Percentiles rank a stretch among this genome's conserved stretches.
These are phyloP conservation scores for Drosophila gaucha DNA, from an alignment of 2,888 invertebrate genomes.

Conservation along the genomic window DNA sequence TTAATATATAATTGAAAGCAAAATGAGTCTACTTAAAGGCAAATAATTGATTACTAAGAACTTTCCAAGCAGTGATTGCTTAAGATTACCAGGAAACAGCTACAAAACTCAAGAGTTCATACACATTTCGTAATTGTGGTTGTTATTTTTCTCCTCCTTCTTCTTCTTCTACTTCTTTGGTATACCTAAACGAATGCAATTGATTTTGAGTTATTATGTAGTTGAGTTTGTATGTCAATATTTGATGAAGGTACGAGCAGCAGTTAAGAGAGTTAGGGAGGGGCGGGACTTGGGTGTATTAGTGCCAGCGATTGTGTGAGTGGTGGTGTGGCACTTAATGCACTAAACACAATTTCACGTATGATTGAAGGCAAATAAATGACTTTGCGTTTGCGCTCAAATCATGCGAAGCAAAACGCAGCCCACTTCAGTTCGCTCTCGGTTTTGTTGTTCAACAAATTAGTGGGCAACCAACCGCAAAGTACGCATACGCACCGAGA, in stretches of 20 bases:
- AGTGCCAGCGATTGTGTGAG: constrained; percentile 27
- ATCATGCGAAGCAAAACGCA: constrained; percentile 49
- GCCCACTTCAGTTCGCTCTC: constrained; percentile 20
- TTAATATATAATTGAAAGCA: too few species aligned
- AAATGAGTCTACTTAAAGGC: too few species aligned
- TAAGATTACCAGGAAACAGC: too few species aligned
- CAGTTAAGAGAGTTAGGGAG: not conserved
- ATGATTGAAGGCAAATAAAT: constrained; percentile 66
- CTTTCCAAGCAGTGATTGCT: too few species aligned
- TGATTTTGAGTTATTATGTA: constrained; percentile 52
- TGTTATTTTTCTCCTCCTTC: constrained; percentile 6
- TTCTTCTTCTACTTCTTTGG: not conserved
- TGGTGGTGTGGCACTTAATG: constrained; percentile 54
- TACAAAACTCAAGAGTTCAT: too few species aligned
- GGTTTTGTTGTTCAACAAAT: constrained; percentile 24
- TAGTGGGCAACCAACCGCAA: constrained; percentile 44
- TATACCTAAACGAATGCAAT: constrained; percentile 41
- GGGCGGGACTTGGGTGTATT: constrained; percentile 2
- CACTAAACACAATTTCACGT: constrained; percentile 72
- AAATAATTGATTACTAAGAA: too few species aligned
- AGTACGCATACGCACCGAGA: constrained; percentile 36
- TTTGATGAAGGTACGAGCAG: constrained; percentile 30
- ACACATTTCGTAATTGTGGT: not conserved
- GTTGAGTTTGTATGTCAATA: constrained; percentile 37
- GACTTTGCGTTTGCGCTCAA: constrained; percentile 55